phyloP scores from a whole-genome alignment of 2,888 invertebrate species.

The Copidosoma aretas region DNA sequence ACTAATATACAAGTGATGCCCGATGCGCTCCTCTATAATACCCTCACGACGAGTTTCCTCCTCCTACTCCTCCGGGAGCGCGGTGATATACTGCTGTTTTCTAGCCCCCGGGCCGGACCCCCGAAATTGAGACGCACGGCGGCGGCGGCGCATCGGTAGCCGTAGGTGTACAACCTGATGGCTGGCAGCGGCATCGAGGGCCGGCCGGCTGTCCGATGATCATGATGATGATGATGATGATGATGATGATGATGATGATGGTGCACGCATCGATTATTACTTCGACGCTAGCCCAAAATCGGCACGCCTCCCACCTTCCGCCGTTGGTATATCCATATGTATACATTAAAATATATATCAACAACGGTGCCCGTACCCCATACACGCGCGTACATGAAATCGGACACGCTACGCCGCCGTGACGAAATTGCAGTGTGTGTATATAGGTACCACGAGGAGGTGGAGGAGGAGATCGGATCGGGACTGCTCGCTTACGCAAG shows the following conservation, averaged over 20 bases:
- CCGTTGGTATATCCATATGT: neutral
- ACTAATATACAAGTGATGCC: neutral
- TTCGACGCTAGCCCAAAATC: too few relatives aligned
- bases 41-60: neutral
- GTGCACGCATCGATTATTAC: neutral
- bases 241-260: too few relatives aligned
- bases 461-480: too few relatives aligned
- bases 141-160: too few relatives aligned
- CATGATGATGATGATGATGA: too few relatives aligned
- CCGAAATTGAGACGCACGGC: too few relatives aligned
- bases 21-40: neutral
- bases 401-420: too few relatives aligned
- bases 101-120: too few relatives aligned
- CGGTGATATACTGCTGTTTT: neutral
- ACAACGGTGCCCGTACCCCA: neutral
- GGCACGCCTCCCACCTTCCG: too few relatives aligned
- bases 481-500: constrained; percentile 39
- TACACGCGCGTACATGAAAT: constrained; percentile 42
- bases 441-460: constrained; percentile 40
- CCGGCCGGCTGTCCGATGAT: too few relatives aligned
- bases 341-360: neutral
- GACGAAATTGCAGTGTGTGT: constrained; percentile 16
- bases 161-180: too few relatives aligned
- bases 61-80: neutral
- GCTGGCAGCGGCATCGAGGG: too few relatives aligned